Evolutionary conservation across 2,113 vertebrate species (phyloP).

Genomic region (Oceanites oceanicus): DNA sequence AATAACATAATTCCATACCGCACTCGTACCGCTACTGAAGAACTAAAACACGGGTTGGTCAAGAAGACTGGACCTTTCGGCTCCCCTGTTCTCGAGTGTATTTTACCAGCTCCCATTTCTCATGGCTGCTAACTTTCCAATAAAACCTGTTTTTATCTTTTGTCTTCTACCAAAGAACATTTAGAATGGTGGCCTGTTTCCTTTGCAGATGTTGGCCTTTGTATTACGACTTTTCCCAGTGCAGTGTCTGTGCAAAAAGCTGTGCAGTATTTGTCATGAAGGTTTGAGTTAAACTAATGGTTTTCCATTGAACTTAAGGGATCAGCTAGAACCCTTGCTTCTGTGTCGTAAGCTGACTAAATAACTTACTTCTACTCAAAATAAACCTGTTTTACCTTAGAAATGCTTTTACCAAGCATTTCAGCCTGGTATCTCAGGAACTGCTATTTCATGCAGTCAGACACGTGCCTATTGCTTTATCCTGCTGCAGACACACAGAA

Average conservation of each 20-base stretch:
- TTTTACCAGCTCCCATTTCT: neutral
- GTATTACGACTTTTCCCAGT: neutral
- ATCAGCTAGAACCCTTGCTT: neutral
- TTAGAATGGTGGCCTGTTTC: neutral
- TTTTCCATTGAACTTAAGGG: neutral
- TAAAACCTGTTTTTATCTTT: neutral
- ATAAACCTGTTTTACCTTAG: neutral
- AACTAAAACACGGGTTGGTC: neutral
- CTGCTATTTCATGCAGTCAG: neutral
- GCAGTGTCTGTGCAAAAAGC: neutral
- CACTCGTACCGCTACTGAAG: accelerated
- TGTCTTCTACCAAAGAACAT: neutral
- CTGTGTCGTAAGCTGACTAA: neutral
- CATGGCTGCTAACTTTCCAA: neutral
- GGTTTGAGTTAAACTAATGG: neutral
- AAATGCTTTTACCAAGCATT: neutral
- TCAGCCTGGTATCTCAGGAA: neutral
- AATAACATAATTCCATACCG: accelerated
- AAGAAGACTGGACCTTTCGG: neutral
- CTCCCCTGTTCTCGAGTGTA: neutral
- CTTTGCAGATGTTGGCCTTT: neutral
- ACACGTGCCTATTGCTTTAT: neutral
- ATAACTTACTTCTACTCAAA: neutral
- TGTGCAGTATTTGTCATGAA: neutral
- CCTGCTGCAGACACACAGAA: neutral